Evolutionary conservation across 2,888 invertebrate species (phyloP), one percentile per base, ranked within the genome.

Genomic region (Drosophila melanosoma): DNA sequence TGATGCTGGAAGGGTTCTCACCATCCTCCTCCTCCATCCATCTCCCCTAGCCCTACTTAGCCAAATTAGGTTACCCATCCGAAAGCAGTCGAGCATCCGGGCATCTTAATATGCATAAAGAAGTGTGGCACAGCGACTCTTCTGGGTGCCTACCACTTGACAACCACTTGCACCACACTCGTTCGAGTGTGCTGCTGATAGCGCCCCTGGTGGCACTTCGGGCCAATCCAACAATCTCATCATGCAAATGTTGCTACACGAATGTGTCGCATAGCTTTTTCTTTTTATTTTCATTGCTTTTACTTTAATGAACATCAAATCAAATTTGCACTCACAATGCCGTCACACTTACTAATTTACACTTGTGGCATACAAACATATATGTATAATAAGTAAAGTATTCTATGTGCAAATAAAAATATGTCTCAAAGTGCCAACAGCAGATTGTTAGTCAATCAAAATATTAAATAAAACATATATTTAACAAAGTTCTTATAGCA

Each of bases 41-140:
- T 11, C 23, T 17, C 32, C 40, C 53, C 52, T 26, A 45, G 20
- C 29, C 73, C 62, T 79, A 86, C 82, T 82, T 82, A 76, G 74
- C 72, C 71, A 90, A 87, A 90, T 90, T 78, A 86, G 86, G 90
- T 87, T 87, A 86, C 76, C 86, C 88, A 72, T 62, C 69, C 65
- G 45, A 33, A 48, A 53, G 40, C 57, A 40, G 40, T 17, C 26
- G 56, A 56, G 51, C 69, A 76, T 71, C 66, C 73, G 56, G 36
- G 74, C 79, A 75, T 83, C 87, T 76, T 86, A 90, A 88, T 80
- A 76, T 78, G 90, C 90, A 88, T 79, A 75, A 79, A 83, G 74
- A 86, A 88, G 89, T 86, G 89, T 82, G 86, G 63, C 78, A 45
- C 45, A 42, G 35, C 40, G 63, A 23, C 58, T 54, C 53, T 64